phyloP scores from a whole-genome alignment of 2,113 vertebrate genomes.

The Poeciliopsis retropinna region DNA sequence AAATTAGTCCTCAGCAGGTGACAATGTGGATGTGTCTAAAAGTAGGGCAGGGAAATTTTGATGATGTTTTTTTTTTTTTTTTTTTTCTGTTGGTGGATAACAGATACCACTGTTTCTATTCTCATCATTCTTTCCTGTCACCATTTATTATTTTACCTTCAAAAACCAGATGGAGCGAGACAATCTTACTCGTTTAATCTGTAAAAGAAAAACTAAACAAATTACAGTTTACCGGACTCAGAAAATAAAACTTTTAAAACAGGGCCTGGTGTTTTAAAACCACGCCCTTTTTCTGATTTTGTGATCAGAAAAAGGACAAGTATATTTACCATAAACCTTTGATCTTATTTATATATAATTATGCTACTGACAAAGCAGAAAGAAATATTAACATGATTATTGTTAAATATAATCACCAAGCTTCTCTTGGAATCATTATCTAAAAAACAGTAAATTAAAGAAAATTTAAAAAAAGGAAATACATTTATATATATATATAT shows the following conservation, averaged over 20 bases:
- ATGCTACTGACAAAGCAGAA: neutral
- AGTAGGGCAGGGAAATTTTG: neutral
- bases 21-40: neutral
- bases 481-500: too few species aligned
- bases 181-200: neutral
- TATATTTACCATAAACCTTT: neutral
- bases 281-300: too few species aligned
- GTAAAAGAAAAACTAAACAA: neutral
- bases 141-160: slow-evolving; percentile 1
- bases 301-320: neutral
- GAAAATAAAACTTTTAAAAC: neutral
- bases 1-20: neutral
- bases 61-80: neutral
- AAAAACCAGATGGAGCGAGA: slow-evolving; percentile 3
- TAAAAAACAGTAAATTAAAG: neutral
- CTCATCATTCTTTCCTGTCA: neutral
- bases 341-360: neutral
- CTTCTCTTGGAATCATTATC: neutral
- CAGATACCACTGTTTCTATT: neutral
- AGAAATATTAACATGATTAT: neutral
- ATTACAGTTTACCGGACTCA: neutral
- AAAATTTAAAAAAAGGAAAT: too few species aligned
- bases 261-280: neutral
- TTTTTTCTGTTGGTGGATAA: neutral
- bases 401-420: neutral